These are phyloP conservation scores for Phenganax subtilis DNA, from an alignment of 92 coral and sea anemone genomes.

Conservation along the genomic window DNA sequence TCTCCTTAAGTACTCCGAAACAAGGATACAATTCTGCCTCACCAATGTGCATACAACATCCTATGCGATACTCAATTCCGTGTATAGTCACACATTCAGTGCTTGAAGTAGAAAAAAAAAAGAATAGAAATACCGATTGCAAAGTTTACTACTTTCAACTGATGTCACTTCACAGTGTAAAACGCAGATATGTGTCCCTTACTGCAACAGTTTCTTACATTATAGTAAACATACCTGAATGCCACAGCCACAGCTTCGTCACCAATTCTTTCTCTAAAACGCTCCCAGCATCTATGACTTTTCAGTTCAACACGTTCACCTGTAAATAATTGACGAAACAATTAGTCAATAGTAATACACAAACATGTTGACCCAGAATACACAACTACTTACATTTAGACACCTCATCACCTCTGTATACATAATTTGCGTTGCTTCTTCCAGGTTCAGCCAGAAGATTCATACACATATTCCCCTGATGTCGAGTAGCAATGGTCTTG, in stretches of 20 bases:
- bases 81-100: conserved; percentile 3
- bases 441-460: conserved; percentile 37
- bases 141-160: too few relatives aligned
- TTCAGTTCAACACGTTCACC: too few relatives aligned
- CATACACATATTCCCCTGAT: conserved; percentile 44
- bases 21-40: conserved; percentile 4
- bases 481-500: conserved; percentile 39
- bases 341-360: too few relatives aligned
- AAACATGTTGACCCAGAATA: too few relatives aligned
- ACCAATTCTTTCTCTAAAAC: too few relatives aligned
- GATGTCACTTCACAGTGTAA: too few relatives aligned
- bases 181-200: too few relatives aligned
- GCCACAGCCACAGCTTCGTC: too few relatives aligned
- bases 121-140: neutral
- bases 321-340: too few relatives aligned
- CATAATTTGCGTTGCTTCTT: conserved; percentile 30
- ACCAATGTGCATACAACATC: conserved; percentile 14
- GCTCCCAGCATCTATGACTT: too few relatives aligned
- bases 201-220: too few relatives aligned
- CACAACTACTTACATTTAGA: conserved; percentile 19
- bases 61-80: conserved; percentile 15
- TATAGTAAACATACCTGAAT: too few relatives aligned
- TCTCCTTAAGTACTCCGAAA: conserved; percentile 6
- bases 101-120: neutral
- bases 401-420: conserved; percentile 40